Conservation (phyloP, 2,797 vertebrate genomes). For the Gallinago nigripennis region DNA sequence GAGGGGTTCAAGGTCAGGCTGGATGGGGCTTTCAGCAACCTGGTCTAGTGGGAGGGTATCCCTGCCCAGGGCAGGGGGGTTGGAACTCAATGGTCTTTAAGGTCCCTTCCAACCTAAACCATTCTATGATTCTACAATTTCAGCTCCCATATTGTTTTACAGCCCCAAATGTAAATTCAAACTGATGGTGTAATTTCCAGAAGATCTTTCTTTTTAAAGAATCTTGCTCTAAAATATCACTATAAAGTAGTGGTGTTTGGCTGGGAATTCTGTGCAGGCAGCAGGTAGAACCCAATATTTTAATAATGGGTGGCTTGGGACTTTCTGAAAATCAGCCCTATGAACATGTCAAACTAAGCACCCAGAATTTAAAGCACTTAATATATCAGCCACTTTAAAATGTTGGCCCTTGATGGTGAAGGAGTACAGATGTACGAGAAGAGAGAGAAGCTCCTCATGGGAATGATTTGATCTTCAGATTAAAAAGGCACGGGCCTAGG, state of each 20-base stretch:
- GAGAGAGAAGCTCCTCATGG: background rate
- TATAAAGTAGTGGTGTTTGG: background rate
- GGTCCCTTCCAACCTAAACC: background rate
- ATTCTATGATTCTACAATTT: background rate
- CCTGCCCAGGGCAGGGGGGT: background rate
- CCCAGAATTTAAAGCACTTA: constrained; percentile 6
- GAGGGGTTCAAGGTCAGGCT: background rate
- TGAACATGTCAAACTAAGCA: background rate
- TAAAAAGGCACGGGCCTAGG: background rate
- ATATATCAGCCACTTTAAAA: background rate
- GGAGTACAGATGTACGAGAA: background rate
- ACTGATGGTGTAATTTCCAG: accelerated
- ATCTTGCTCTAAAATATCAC: background rate
- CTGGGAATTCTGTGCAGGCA: background rate
- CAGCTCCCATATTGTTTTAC: background rate
- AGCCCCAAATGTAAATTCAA: background rate
- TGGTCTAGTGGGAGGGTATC: background rate
- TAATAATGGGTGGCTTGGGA: background rate
- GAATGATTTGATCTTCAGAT: constrained; percentile 36
- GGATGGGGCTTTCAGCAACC: background rate
- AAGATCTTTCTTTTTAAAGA: background rate
- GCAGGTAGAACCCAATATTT: background rate
- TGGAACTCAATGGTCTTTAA: background rate
- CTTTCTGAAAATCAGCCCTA: background rate
- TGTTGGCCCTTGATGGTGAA: background rate